Conservation (phyloP, 2,113 vertebrate genomes). For the Acrocephalus arundinaceus region DNA sequence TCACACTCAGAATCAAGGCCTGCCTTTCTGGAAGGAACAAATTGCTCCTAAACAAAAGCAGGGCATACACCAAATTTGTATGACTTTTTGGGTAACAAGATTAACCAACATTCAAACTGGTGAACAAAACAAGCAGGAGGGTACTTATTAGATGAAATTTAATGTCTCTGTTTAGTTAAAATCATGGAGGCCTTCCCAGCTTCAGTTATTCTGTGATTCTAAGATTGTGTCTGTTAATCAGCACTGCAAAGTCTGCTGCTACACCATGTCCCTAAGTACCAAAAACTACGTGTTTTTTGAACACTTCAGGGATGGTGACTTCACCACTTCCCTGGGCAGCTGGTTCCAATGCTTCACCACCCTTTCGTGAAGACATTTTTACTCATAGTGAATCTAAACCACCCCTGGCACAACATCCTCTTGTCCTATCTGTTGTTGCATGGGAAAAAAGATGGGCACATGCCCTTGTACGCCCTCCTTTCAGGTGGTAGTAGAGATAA, state of each 20-base stretch:
- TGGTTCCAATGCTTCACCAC: neutral
- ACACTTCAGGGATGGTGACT: neutral
- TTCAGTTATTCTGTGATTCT: neutral
- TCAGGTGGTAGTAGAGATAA: neutral
- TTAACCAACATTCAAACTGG: neutral
- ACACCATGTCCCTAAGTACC: too few species aligned
- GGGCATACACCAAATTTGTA: neutral
- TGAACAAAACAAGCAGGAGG: neutral
- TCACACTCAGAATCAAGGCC: neutral
- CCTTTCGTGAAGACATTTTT: neutral
- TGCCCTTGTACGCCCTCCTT: neutral
- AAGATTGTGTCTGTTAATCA: neutral
- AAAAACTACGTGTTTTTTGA: neutral
- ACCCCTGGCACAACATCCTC: accelerated
- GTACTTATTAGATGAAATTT: neutral
- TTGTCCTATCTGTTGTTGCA: neutral
- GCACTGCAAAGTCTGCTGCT: neutral
- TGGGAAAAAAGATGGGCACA: neutral
- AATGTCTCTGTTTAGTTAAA: neutral
- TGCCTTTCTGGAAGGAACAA: neutral
- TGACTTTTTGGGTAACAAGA: neutral
- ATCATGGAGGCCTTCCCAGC: neutral
- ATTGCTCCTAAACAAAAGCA: neutral
- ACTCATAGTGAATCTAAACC: neutral
- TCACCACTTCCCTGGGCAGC: neutral